These are phyloP conservation scores for Itoplectis maculator DNA, from an alignment of 2,888 invertebrate genomes.

Conservation along the genomic window DNA sequence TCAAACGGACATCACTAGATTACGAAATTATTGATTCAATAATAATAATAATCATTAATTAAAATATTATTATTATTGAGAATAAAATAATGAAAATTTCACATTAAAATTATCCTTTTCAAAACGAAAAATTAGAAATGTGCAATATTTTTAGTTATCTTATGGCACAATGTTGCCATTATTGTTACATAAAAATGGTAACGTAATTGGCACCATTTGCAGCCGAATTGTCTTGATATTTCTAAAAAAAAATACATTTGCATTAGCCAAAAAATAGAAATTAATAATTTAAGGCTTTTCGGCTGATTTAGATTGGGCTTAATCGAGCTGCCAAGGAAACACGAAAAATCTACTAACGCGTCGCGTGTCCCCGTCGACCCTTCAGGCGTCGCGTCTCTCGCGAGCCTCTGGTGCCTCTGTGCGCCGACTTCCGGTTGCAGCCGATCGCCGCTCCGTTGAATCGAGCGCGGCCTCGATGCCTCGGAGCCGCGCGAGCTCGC, in stretches of 20 bases:
- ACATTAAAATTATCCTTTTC: no score
- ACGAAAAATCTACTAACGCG: conserved; percentile 62
- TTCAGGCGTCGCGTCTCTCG: conserved; percentile 44
- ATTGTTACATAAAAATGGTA: no score
- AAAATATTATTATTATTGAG: neutral
- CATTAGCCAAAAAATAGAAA: neutral
- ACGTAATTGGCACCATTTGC: no score
- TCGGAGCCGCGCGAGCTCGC: conserved; percentile 57
- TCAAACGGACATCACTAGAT: neutral
- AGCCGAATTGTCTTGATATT: no score
- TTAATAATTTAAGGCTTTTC: neutral
- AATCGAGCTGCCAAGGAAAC: neutral
- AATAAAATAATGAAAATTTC: neutral
- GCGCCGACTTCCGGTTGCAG: conserved; percentile 38
- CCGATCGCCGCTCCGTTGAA: conserved; percentile 45
- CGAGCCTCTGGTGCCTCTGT: conserved; percentile 25
- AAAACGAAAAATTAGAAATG: no score
- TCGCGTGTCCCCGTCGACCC: conserved; percentile 62
- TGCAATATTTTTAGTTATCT: no score
- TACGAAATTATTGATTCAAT: neutral
- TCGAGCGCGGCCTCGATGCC: conserved; percentile 56
- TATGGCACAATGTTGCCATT: no score
- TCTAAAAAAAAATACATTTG: no score
- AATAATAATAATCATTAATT: neutral
- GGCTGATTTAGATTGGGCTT: no score